Conservation (phyloP, 2,113 vertebrate genomes). For the Apteryx mantelli region DNA sequence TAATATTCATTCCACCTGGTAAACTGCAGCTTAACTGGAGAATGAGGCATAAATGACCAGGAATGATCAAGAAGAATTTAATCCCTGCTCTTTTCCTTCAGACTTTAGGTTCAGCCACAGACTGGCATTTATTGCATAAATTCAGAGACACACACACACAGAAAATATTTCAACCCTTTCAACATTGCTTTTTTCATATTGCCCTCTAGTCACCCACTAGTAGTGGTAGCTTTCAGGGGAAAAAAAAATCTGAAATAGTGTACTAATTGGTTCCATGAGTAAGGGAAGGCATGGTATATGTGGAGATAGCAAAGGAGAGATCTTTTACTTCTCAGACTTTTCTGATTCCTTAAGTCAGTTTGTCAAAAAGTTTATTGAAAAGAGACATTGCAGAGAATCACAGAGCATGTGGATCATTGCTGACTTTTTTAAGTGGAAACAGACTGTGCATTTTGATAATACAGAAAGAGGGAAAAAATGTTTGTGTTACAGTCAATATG, state of each 20-base stretch:
- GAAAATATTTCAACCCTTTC: not conserved
- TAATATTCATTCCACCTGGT: not conserved
- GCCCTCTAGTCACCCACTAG: not conserved
- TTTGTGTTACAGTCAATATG: not conserved
- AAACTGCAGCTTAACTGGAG: not conserved
- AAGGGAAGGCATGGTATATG: not conserved
- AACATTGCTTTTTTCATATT: not conserved
- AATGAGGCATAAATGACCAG: fast-evolving
- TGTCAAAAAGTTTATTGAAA: not conserved
- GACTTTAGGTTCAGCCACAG: not conserved
- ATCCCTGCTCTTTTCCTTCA: not conserved
- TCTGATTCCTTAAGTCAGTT: not conserved
- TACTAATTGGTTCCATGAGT: not conserved
- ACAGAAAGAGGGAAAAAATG: not conserved
- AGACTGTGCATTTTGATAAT: not conserved
- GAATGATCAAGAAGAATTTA: not conserved
- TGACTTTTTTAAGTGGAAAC: not conserved
- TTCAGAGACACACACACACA: not conserved
- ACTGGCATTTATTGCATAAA: not conserved
- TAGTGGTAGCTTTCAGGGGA: not conserved
- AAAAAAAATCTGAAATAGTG: not conserved
- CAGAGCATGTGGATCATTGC: not conserved
- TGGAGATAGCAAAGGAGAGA: not conserved
- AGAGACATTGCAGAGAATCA: not conserved
- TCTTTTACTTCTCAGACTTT: not conserved